Conservation (phyloP, 2,888 invertebrate genomes). For the Adela reaumurella region DNA sequence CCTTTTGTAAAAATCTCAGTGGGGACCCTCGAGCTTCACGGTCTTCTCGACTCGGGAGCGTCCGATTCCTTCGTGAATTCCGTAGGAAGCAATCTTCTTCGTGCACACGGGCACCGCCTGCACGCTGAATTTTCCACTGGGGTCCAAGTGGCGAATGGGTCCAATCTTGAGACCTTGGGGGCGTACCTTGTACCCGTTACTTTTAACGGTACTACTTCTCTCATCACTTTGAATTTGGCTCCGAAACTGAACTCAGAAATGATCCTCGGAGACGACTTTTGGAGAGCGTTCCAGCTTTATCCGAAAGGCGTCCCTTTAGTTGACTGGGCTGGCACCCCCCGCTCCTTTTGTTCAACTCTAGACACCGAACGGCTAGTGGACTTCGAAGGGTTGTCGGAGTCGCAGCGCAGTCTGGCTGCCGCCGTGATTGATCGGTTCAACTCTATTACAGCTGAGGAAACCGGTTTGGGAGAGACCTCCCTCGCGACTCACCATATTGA, state of each 20-base stretch:
- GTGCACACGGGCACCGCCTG: not conserved
- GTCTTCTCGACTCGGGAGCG: constrained; percentile 1
- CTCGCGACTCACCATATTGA: constrained; percentile 6
- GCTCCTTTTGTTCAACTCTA: not conserved
- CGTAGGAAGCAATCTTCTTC: not conserved
- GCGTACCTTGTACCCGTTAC: not conserved
- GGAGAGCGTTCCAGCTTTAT: not conserved
- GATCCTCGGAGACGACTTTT: constrained; percentile 1
- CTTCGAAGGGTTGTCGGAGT: not conserved
- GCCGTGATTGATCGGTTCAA: not conserved
- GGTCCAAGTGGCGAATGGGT: not conserved
- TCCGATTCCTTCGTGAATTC: not conserved
- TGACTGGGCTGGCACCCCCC: not conserved
- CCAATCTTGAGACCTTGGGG: not conserved
- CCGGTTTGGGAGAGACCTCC: constrained; percentile 5
- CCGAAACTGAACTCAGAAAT: not conserved
- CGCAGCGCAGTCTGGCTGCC: not conserved
- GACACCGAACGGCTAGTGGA: not conserved
- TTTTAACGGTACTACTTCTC: not conserved
- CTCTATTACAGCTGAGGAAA: not conserved
- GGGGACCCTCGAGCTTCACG: too few relatives aligned
- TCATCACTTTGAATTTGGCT: not conserved
- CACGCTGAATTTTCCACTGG: not conserved
- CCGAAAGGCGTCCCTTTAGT: not conserved
- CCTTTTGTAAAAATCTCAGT: not conserved